These are phyloP conservation scores for Pomacea canaliculata DNA, from an alignment of 2,888 invertebrate genomes.

Conservation along the genomic window DNA sequence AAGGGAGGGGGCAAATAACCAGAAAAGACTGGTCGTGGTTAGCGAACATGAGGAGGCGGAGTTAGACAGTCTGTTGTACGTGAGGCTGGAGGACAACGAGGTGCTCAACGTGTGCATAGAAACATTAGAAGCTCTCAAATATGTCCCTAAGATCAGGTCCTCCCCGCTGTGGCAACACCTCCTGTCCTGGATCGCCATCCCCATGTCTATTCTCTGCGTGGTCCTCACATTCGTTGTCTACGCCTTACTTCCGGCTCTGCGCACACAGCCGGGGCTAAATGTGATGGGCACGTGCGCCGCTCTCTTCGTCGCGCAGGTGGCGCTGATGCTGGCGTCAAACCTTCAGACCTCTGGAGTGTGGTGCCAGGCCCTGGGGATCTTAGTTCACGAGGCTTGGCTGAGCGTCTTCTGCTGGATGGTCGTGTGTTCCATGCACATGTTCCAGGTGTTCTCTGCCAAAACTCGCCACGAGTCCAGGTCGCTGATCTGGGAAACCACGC, in stretches of 20 bases:
- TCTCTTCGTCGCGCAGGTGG: slow-evolving; percentile 12
- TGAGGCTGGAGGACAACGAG: too few species aligned
- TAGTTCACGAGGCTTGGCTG: slow-evolving; percentile 23
- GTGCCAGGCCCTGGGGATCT: slow-evolving; percentile 19
- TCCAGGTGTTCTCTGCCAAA: slow-evolving; percentile 20
- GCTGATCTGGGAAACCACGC: not conserved
- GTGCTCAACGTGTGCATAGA: too few species aligned
- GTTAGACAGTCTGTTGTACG: too few species aligned
- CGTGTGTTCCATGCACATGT: slow-evolving; percentile 26
- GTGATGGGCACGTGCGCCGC: slow-evolving; percentile 9
- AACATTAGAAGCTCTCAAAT: too few species aligned
- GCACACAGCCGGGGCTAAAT: slow-evolving; percentile 20
- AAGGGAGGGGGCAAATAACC: too few species aligned
- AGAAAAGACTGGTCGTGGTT: too few species aligned
- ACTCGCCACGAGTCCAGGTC: not conserved
- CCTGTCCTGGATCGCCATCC: slow-evolving; percentile 6
- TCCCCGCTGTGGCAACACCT: slow-evolving; percentile 6
- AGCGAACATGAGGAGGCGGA: too few species aligned
- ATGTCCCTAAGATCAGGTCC: too few species aligned
- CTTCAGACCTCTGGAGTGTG: not conserved
- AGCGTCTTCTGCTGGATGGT: slow-evolving; percentile 22
- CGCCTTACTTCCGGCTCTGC: slow-evolving; percentile 8
- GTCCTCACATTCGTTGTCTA: slow-evolving; percentile 9
- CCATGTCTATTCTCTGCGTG: slow-evolving; percentile 11
- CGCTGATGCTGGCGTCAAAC: slow-evolving; percentile 12